phyloP scores from a whole-genome alignment of 2,797 vertebrate species.

The Clarias pachynema region DNA sequence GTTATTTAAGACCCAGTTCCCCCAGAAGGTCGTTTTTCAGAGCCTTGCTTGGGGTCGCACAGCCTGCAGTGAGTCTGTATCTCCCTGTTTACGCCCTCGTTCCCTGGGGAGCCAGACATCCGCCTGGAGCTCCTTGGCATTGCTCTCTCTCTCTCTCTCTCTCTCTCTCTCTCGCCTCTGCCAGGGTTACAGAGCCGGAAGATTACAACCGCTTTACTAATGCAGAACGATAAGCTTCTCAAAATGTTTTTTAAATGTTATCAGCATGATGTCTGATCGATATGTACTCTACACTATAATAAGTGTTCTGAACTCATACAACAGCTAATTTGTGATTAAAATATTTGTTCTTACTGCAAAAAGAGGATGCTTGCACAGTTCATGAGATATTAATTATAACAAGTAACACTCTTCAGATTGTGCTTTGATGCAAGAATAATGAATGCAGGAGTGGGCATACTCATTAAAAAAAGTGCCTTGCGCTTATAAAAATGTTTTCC shows the following conservation, averaged over 20 bases:
- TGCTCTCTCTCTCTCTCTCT: background rate
- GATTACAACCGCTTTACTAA: background rate
- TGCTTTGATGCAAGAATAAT: no score
- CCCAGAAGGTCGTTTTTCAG: background rate
- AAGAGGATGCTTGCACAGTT: background rate
- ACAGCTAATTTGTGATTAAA: background rate
- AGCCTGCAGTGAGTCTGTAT: background rate
- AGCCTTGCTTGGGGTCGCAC: constrained; percentile 1
- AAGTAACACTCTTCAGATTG: no score
- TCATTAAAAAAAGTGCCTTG: no score
- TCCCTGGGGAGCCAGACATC: background rate
- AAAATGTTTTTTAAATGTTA: background rate
- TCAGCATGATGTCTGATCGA: background rate
- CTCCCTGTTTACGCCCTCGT: background rate
- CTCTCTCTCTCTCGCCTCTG: background rate
- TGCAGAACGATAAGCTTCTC: background rate
- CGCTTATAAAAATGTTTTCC: background rate
- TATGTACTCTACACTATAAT: background rate
- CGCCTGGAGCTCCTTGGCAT: background rate
- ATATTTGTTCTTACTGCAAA: background rate
- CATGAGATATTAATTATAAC: no score
- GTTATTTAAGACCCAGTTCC: background rate
- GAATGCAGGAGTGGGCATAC: no score
- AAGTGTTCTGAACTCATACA: background rate
- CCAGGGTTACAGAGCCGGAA: background rate